Percentiles rank a stretch among this genome's conserved stretches.
Evolutionary conservation across 2,113 vertebrate species (phyloP).

Genomic region (Xenopus borealis): DNA sequence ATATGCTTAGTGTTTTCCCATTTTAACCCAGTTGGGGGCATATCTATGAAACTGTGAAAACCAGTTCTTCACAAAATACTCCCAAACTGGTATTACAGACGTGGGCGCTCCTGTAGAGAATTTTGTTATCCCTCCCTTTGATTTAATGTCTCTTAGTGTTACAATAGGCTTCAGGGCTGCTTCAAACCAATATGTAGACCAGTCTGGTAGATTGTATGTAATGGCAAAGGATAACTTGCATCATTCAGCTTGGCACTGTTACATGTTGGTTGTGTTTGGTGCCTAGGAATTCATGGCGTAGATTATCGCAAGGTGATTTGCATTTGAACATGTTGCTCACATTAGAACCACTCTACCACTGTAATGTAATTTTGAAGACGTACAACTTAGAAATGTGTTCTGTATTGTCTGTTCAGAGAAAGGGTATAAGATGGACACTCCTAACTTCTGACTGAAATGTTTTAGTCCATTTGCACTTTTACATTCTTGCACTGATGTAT

Average conservation of each 20-base stretch:
- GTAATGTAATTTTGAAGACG: too few species aligned
- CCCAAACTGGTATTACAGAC: too few species aligned
- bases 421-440: too few species aligned
- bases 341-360: too few species aligned
- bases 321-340: not conserved
- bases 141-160: too few species aligned
- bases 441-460: too few species aligned
- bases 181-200: not conserved
- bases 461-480: constrained; percentile 49
- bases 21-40: not conserved
- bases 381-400: constrained; percentile 19
- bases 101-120: too few species aligned
- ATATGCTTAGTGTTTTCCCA: not conserved
- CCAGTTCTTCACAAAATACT: too few species aligned
- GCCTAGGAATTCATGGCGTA: not conserved
- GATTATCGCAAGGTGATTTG: not conserved
- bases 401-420: too few species aligned
- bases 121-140: too few species aligned
- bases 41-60: too few species aligned
- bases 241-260: not conserved
- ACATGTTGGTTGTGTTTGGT: not conserved
- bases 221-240: not conserved
- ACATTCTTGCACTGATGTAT: constrained; percentile 55
- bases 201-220: not conserved
- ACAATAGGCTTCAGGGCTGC: not conserved